phyloP scores from a whole-genome alignment of 2,888 invertebrate genomes.

The Drosophila incognita region DNA sequence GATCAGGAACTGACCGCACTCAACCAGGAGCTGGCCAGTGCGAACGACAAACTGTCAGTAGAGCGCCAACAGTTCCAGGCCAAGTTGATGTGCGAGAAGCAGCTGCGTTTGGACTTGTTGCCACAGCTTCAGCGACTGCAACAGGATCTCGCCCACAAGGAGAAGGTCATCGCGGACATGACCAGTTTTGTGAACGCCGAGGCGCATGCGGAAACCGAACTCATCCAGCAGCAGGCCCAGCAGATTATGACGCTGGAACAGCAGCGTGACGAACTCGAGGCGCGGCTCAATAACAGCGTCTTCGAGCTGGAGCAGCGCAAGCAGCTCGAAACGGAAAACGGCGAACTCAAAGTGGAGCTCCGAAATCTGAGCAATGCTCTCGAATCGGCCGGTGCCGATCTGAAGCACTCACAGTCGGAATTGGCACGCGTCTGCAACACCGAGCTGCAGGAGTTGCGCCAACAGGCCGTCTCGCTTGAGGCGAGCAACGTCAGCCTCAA shows the following conservation, averaged over 20 bases:
- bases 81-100: constrained; percentile 82
- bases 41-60: constrained; percentile 81
- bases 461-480: constrained; percentile 62
- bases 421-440: constrained; percentile 64
- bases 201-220: constrained; percentile 80
- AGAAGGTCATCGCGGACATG: constrained; percentile 82
- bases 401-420: constrained; percentile 74
- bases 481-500: constrained; percentile 64
- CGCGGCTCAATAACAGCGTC: constrained; percentile 80
- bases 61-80: constrained; percentile 84
- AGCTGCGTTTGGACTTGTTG: constrained; percentile 81
- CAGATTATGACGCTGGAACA: constrained; percentile 80
- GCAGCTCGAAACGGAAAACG: constrained; percentile 79
- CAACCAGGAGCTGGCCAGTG: constrained; percentile 81
- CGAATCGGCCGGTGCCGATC: constrained; percentile 81
- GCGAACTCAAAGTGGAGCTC: constrained; percentile 82
- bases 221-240: constrained; percentile 81
- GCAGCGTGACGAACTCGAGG: constrained; percentile 83
- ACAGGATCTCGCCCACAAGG: constrained; percentile 82
- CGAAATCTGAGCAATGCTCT: constrained; percentile 83
- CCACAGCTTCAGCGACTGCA: constrained; percentile 82
- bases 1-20: constrained; percentile 81
- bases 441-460: constrained; percentile 77
- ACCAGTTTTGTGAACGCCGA: constrained; percentile 81
- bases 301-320: constrained; percentile 83